Percentiles rank a stretch among this genome's conserved stretches.
Conservation (phyloP, 2,888 invertebrate genomes). For the Drosophila anomalata region DNA sequence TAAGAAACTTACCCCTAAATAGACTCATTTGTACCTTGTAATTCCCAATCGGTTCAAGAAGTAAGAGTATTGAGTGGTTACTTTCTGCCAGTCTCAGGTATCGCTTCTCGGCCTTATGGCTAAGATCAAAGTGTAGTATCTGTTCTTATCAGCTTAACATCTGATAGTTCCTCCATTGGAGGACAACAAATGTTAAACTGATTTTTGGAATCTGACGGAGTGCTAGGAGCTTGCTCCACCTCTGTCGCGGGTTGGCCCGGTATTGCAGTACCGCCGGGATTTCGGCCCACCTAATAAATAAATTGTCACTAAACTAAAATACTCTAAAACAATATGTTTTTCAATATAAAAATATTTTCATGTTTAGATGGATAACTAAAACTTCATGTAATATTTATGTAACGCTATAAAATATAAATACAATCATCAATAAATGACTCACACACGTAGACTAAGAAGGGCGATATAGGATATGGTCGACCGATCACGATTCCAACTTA, state of each 20-base stretch:
- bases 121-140: constrained; percentile 1
- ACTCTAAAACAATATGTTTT: too few species aligned
- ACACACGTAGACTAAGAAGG: too few species aligned
- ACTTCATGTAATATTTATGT: too few species aligned
- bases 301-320: background rate
- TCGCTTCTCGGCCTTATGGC: background rate
- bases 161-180: constrained; percentile 11
- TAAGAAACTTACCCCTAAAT: too few species aligned
- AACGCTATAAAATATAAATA: too few species aligned
- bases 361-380: too few species aligned
- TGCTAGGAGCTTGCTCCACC: background rate
- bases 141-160: constrained; percentile 7
- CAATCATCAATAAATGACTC: too few species aligned
- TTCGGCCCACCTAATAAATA: background rate
- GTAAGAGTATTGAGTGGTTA: background rate
- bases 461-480: too few species aligned
- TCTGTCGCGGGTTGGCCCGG: background rate
- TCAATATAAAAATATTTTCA: too few species aligned
- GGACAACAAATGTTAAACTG: constrained; percentile 11
- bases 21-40: background rate
- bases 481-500: too few species aligned
- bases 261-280: constrained; percentile 5
- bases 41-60: background rate
- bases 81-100: background rate
- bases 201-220: constrained; percentile 7